Percentiles rank a stretch among this genome's conserved stretches.
These are phyloP conservation scores for Nymphicus hollandicus DNA, from an alignment of 2,113 vertebrate species.

Conservation along the genomic window DNA sequence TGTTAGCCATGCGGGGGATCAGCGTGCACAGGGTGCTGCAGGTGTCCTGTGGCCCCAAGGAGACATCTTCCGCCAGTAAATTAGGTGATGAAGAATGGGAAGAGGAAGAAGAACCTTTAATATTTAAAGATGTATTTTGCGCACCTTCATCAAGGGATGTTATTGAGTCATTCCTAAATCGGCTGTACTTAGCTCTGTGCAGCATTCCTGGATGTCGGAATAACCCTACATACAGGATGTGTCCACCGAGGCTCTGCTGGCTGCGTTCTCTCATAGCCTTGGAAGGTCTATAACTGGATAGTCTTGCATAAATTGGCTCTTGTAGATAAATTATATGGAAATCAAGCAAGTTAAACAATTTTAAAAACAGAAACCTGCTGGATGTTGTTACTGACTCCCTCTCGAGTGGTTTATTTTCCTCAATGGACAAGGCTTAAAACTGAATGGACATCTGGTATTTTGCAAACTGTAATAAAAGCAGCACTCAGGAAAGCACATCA, in stretches of 20 bases:
- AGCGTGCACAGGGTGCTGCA: conserved; percentile 81
- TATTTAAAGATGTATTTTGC: conserved; percentile 62
- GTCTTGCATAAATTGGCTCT: conserved; percentile 51
- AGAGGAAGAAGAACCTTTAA: conserved; percentile 73
- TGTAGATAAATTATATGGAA: conserved; percentile 12
- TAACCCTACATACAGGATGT: conserved; percentile 75
- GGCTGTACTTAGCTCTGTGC: conserved; percentile 92
- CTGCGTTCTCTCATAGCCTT: conserved; percentile 85
- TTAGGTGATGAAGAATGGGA: conserved; percentile 56
- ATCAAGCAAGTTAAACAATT: conserved; percentile 17
- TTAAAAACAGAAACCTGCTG: not conserved
- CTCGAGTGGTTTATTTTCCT: not conserved
- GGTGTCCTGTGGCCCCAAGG: conserved; percentile 69
- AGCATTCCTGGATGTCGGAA: conserved; percentile 85
- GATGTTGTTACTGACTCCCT: not conserved
- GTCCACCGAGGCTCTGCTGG: conserved; percentile 71
- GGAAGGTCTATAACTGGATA: conserved; percentile 30
- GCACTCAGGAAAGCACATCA: not conserved
- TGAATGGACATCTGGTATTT: not conserved
- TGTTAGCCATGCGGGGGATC: conserved; percentile 83
- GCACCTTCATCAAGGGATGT: conserved; percentile 82
- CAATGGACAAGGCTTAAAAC: not conserved
- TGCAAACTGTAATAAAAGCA: not conserved
- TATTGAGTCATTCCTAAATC: conserved; percentile 88
- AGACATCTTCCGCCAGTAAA: conserved; percentile 66